phyloP scores from a whole-genome alignment of 2,888 invertebrate genomes.

The Drosophila tanythrix region DNA sequence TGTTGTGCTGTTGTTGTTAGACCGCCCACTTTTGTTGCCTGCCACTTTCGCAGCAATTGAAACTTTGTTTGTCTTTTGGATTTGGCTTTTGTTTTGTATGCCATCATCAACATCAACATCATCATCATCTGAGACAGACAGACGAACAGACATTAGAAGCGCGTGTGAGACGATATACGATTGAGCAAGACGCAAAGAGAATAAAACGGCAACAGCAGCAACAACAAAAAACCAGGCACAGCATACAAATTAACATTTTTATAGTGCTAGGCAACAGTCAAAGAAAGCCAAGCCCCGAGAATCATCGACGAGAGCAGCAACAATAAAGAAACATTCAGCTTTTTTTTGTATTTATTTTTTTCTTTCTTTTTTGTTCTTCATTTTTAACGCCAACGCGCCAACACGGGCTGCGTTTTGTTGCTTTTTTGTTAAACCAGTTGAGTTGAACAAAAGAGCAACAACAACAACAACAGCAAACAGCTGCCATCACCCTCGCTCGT shows the following conservation, averaged over 20 bases:
- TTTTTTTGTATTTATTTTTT: conserved; percentile 6
- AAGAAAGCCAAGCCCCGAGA: conserved; percentile 76
- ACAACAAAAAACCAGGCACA: conserved; percentile 61
- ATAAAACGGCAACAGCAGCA: conserved; percentile 57
- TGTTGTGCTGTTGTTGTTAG: conserved; percentile 19
- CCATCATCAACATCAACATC: conserved; percentile 61
- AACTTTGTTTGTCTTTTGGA: conserved; percentile 53
- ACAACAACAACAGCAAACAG: conserved; percentile 36
- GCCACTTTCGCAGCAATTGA: conserved; percentile 70
- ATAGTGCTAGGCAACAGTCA: conserved; percentile 36
- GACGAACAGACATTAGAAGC: conserved; percentile 70
- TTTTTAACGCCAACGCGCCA: conserved; percentile 68
- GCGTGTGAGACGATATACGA: conserved; percentile 69
- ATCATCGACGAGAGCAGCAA: conserved; percentile 60
- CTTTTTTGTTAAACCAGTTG: conserved; percentile 69
- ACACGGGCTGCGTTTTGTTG: conserved; percentile 46
- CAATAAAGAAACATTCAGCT: conserved; percentile 54
- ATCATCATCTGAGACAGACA: conserved; percentile 50
- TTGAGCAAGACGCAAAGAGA: conserved; percentile 58
- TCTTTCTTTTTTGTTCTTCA: conserved; percentile 52
- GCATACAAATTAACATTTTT: conserved; percentile 59
- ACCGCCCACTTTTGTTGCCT: conserved; percentile 63
- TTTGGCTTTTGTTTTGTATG: conserved; percentile 53
- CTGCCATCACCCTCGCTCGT: conserved; percentile 42
- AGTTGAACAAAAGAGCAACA: conserved; percentile 59